Evolutionary conservation across 2,888 invertebrate species (phyloP).

Genomic region (Cabera pusaria): DNA sequence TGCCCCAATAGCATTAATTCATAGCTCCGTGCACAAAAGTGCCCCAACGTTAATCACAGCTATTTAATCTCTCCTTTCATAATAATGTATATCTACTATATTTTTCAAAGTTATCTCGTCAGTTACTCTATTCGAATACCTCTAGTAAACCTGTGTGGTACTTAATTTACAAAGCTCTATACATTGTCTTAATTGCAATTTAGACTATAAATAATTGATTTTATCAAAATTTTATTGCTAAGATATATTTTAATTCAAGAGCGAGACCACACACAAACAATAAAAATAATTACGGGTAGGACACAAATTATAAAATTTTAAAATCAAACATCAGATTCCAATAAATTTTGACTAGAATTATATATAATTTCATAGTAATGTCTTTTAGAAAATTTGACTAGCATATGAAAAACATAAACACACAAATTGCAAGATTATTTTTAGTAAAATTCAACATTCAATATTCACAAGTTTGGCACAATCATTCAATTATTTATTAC

Average conservation of each 20-base stretch:
- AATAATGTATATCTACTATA: constrained; percentile 51
- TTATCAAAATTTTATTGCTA: constrained; percentile 80
- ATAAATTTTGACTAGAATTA: constrained; percentile 77
- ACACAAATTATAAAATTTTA: constrained; percentile 52
- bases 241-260: constrained; percentile 59
- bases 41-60: constrained; percentile 79
- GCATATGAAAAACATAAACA: constrained; percentile 50
- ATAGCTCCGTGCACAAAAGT: constrained; percentile 74
- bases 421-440: constrained; percentile 52
- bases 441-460: constrained; percentile 46
- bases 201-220: constrained; percentile 82
- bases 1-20: constrained; percentile 25
- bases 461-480: constrained; percentile 78
- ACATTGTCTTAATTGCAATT: constrained; percentile 79
- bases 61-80: constrained; percentile 76
- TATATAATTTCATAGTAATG: constrained; percentile 52
- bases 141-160: constrained; percentile 78
- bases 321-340: constrained; percentile 51
- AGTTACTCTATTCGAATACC: constrained; percentile 64
- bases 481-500: constrained; percentile 60
- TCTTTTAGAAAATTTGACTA: constrained; percentile 77
- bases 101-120: constrained; percentile 52
- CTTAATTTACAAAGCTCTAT: constrained; percentile 82
- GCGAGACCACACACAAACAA: constrained; percentile 64
- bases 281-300: constrained; percentile 49